Evolutionary conservation across 1,140 invertebrate genomes (phyloP), one percentile per base, ranked within the genome.

Genomic region (Aleiodes sp.): DNA sequence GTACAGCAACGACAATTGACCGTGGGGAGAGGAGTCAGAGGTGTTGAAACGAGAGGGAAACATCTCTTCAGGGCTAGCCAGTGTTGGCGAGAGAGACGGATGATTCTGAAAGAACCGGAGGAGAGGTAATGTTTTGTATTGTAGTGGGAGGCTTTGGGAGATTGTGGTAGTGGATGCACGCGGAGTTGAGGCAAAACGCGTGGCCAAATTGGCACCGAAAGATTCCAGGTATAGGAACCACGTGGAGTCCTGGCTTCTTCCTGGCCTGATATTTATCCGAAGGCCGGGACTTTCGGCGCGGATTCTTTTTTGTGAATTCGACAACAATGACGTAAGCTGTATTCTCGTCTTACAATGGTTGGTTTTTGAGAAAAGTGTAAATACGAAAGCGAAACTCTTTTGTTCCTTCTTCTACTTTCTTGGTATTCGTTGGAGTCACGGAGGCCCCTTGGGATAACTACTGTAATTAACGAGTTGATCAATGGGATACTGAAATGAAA

Each of bases 1-100:
- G 46, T 7, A 52, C 46, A 24, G 26, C 46, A 70, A 71, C 71
- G 68, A 71, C 78, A 76, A 77, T 77, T 79, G 75, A 75, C 72
- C 68, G 70, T 63, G 68, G 56, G 33, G 65, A 68, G 71, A 65
- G 39, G 70, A 65, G 65, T 66, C 68, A 71, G 43, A 35, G 26
- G 41, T 31, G 64, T 66, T 67, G 28, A 64, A 67, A 43, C 39
- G 41, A n/a, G n/a, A n/a, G n/a, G n/a, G n/a, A n/a, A n/a, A n/a
- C n/a, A n/a, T n/a, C n/a, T n/a, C n/a, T n/a, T n/a, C n/a, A n/a
- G n/a, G n/a, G n/a, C n/a, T n/a, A n/a, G n/a, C n/a, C n/a, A n/a
- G n/a, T n/a, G n/a, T n/a, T n/a, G n/a, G n/a, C n/a, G n/a, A n/a
- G n/a, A n/a, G n/a, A n/a, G n/a, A n/a, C n/a, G n/a, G n/a, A n/a